Conservation (phyloP, 1,140 invertebrate species). For the Leguminivora glycinivorella region DNA sequence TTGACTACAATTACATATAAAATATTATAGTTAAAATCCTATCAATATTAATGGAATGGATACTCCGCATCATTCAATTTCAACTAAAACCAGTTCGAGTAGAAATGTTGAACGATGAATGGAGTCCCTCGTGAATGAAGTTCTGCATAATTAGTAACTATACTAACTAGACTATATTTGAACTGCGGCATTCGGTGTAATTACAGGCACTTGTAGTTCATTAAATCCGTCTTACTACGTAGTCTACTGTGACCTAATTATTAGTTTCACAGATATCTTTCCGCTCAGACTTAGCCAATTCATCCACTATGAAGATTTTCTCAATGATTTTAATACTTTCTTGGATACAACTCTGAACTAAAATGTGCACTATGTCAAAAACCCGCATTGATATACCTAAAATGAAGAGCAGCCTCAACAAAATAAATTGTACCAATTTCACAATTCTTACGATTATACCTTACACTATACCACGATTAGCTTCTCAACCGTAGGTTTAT, state of each 20-base stretch:
- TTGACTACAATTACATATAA: too few species aligned
- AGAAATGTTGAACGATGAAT: constrained; percentile 9
- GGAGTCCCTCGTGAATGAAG: constrained; percentile 3
- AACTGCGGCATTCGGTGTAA: background rate
- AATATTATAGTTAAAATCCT: background rate
- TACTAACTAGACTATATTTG: background rate
- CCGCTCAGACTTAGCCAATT: too few species aligned
- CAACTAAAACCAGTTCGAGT: constrained; percentile 3
- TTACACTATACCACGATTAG: background rate
- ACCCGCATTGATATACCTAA: too few species aligned
- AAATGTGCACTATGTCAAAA: too few species aligned
- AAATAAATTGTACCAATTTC: constrained; percentile 42
- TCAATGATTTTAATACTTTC: too few species aligned
- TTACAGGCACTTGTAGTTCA: background rate
- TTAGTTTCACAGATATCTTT: too few species aligned
- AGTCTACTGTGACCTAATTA: background rate
- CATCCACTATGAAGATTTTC: too few species aligned
- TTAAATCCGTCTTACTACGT: background rate
- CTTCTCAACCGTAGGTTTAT: background rate
- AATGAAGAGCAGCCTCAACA: too few species aligned
- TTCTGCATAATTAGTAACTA: constrained; percentile 7
- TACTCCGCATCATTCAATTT: background rate
- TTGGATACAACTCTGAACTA: too few species aligned
- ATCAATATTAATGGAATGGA: background rate
- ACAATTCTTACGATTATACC: constrained; percentile 37